Base-by-base conservation (phyloP, 2,888 invertebrate genomes). In the Tineola bisselliella region DNA sequence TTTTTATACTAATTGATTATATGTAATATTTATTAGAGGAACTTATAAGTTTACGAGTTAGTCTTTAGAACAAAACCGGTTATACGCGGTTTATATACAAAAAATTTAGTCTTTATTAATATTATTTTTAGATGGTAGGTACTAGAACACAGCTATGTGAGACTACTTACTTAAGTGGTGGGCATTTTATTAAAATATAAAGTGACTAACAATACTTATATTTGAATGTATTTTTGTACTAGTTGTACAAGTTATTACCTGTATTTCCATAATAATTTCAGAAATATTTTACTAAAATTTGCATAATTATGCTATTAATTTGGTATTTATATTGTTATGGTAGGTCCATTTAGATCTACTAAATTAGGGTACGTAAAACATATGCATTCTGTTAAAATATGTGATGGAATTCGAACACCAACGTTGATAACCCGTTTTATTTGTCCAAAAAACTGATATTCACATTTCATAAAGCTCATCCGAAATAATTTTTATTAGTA, bases 401-500 rank as follows among this genome's bases (percentile, higher is more conserved):
- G 25, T 25, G 25, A 25, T 25, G 6, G 25, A 25, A 25, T 17
- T 12, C 54, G 54, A 54, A 54, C 54, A 54, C 54, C 54, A 8
- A 54, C 54, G 54, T 25, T 25, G 54, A 54, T 54, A 54, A 48
- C 54, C 25, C 6, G 25, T 19, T 25, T 54, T n/a, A 54, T 25
- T 25, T 19, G n/a, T n/a, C 1, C 18, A 18, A 54, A 54, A 54
- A 54, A 54, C 8, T 25, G 15, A 48, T 18, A 18, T 15, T 18
- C 48, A 48, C 48, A 48, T 11, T 17, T 48, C 48, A 54, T 58
- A 58, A 58, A 33, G 58, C 17, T 33, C 58, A 58, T 13, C 58
- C 19, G 25, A 33, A 58, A 58, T 58, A 58, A 33, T 58, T 58
- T 58, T 58, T 58, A 58, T 58, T 58, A 58, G 58, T 58, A 13